phyloP scores from a whole-genome alignment of 2,797 vertebrate genomes.

The Cynopterus sphinx region DNA sequence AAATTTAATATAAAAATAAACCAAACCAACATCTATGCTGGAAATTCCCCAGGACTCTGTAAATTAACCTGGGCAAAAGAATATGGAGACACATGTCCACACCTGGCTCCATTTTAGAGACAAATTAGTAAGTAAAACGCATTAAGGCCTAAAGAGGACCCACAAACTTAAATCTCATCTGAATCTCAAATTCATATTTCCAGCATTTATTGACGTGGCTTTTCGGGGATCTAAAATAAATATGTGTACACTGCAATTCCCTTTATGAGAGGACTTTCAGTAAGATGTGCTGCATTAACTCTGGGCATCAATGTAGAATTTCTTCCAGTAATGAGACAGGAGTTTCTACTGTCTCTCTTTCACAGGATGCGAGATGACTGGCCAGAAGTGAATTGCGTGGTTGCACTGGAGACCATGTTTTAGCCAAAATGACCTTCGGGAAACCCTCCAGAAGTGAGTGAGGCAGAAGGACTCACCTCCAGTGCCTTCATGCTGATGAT shows the following conservation, averaged over 20 bases:
- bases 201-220: background rate
- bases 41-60: background rate
- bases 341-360: background rate
- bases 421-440: background rate
- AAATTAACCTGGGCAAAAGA: background rate
- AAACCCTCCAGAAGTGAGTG: background rate
- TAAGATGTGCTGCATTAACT: background rate
- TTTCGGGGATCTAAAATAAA: background rate
- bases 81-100: background rate
- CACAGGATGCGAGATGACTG: rapidly evolving
- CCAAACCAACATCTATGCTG: background rate
- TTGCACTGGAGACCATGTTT: rapidly evolving
- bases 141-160: background rate
- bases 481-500: slow-evolving; percentile 90
- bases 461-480: slow-evolving; percentile 86
- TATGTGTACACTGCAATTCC: rapidly evolving
- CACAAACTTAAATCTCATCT: background rate
- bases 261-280: background rate
- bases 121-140: background rate
- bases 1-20: slow-evolving; percentile 14
- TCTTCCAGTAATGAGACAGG: background rate
- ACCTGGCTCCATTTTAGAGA: background rate
- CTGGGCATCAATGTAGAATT: rapidly evolving
- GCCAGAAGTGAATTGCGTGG: rapidly evolving
- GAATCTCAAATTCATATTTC: background rate